phyloP scores from a whole-genome alignment of 64 coral and sea anemone genomes.

The Montipora cactus region DNA sequence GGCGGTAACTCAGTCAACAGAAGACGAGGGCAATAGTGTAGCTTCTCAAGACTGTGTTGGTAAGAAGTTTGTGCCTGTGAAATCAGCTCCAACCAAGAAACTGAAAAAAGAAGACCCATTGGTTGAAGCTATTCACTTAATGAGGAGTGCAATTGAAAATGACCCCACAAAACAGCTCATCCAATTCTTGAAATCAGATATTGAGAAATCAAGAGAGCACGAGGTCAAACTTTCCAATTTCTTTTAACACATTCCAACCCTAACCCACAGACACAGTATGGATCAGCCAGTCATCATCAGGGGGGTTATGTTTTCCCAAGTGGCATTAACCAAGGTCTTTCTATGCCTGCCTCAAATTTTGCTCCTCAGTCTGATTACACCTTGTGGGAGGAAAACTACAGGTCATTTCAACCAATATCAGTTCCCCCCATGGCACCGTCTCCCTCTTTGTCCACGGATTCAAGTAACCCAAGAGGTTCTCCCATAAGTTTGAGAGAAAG shows the following conservation, averaged over 20 bases:
- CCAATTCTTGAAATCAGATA: constrained; percentile 74
- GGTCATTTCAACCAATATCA: constrained; percentile 11
- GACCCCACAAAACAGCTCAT: constrained; percentile 78
- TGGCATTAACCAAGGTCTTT: neutral
- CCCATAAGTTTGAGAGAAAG: too few relatives aligned
- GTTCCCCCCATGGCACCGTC: neutral
- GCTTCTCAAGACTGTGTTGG: constrained; percentile 24
- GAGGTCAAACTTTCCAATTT: constrained; percentile 65
- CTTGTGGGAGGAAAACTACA: constrained; percentile 28
- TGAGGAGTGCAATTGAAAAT: constrained; percentile 51
- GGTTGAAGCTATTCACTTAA: constrained; percentile 41
- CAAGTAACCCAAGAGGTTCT: neutral
- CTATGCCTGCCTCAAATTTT: neutral
- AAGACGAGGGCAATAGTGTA: neutral
- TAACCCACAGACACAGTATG: neutral
- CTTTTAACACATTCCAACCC: constrained; percentile 46
- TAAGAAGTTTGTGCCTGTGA: constrained; percentile 51
- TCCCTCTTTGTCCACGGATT: neutral
- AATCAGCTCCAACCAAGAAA: constrained; percentile 69
- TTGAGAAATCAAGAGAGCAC: constrained; percentile 67
- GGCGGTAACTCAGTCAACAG: constrained; percentile 8
- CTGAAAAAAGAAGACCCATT: constrained; percentile 62
- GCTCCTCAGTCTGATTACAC: constrained; percentile 18
- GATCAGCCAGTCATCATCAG: neutral
- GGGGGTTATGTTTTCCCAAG: constrained; percentile 8